A percentile compares a stretch with the other conserved stretches of the same genome.
phyloP scores from a whole-genome alignment of 2,888 invertebrate species.

The Axea sp. region DNA sequence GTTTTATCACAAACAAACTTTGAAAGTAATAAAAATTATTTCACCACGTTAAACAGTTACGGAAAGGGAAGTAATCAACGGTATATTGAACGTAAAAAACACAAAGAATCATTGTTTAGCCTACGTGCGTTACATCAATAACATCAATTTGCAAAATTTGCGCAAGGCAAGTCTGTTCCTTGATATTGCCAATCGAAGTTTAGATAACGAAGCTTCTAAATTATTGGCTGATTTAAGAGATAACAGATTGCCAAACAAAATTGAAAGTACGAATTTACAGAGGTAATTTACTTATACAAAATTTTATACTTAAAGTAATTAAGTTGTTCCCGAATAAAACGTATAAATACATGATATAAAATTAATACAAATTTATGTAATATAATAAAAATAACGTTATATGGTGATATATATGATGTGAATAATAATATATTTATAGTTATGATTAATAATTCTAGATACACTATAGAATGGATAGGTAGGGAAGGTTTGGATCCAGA shows the following conservation, averaged over 20 bases:
- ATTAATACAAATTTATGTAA: too few species aligned
- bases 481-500: slow-evolving; percentile 95
- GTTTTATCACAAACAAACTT: too few species aligned
- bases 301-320: too few species aligned
- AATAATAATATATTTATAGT: too few species aligned
- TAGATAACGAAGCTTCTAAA: slow-evolving; percentile 96
- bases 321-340: too few species aligned
- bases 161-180: slow-evolving; percentile 97
- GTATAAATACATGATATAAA: too few species aligned
- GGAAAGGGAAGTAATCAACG: slow-evolving; percentile 98
- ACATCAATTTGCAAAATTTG: slow-evolving; percentile 96
- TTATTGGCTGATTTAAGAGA: slow-evolving; percentile 93
- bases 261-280: slow-evolving; percentile 92
- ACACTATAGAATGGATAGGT: slow-evolving; percentile 98
- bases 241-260: slow-evolving; percentile 92
- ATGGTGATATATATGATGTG: too few species aligned
- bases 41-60: slow-evolving; percentile 86
- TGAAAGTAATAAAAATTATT: neutral
- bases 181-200: slow-evolving; percentile 93
- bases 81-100: slow-evolving; percentile 94
- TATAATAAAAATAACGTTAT: too few species aligned
- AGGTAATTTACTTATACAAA: slow-evolving; percentile 83
- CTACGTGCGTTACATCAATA: slow-evolving; percentile 96
- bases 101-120: slow-evolving; percentile 97
- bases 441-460: too few species aligned